Evolutionary conservation across 2,113 vertebrate genomes (phyloP).

Genomic region (Perca flavescens): DNA sequence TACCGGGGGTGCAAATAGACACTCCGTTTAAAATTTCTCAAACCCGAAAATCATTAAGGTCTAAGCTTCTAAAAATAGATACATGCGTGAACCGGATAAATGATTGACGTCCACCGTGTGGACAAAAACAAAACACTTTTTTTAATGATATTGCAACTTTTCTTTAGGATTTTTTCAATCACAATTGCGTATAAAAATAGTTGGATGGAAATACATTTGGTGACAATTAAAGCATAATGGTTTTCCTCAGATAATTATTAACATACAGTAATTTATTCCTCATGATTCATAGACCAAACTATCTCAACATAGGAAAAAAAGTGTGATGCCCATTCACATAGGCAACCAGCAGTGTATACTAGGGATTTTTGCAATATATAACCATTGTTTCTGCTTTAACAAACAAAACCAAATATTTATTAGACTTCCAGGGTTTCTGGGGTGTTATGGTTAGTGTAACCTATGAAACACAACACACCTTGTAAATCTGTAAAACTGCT

Average conservation of each 20-base stretch:
- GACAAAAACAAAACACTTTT: background rate
- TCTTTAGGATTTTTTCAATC: background rate
- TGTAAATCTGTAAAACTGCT: constrained; percentile 13
- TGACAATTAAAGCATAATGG: background rate
- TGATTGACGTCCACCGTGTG: too few species aligned
- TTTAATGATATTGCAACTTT: background rate
- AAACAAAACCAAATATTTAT: background rate
- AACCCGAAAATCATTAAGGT: too few species aligned
- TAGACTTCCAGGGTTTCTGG: background rate
- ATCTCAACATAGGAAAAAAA: background rate
- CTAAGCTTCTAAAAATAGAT: too few species aligned
- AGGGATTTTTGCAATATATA: background rate
- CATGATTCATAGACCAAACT: background rate
- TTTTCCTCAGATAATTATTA: background rate
- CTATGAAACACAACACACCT: constrained; percentile 5
- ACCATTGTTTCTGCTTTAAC: background rate
- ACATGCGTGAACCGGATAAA: too few species aligned
- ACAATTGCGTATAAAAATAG: background rate
- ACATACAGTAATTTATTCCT: background rate
- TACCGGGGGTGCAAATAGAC: too few species aligned
- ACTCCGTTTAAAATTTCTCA: too few species aligned
- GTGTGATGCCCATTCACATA: background rate
- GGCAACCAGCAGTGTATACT: background rate
- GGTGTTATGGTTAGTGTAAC: background rate
- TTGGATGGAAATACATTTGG: background rate